phyloP scores from a whole-genome alignment of 2,888 invertebrate genomes.

The Thecocarcelia acutangulata region DNA sequence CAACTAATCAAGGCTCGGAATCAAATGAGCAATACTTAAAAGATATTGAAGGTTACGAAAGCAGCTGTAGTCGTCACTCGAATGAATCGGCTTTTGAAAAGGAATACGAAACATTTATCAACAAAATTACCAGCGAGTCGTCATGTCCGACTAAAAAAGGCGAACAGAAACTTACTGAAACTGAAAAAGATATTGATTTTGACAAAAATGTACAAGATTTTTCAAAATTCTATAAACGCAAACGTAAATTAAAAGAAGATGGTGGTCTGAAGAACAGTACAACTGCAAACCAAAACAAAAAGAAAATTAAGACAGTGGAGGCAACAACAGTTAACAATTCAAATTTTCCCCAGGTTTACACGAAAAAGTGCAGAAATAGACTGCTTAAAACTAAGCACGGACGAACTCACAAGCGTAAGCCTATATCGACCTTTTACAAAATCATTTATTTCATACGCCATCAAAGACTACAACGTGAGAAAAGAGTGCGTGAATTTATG shows the following conservation, averaged over 20 bases:
- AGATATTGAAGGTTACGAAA: conserved; percentile 74
- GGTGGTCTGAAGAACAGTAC: conserved; percentile 10
- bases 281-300: neutral
- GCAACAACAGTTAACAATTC: conserved; percentile 31
- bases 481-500: conserved; percentile 70
- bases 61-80: conserved; percentile 72
- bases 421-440: conserved; percentile 71
- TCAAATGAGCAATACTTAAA: conserved; percentile 56
- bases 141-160: neutral
- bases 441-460: conserved; percentile 69
- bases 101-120: conserved; percentile 78
- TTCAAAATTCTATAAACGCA: conserved; percentile 76
- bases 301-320: conserved; percentile 38
- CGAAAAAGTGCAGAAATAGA: conserved; percentile 68
- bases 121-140: conserved; percentile 74
- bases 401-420: conserved; percentile 47
- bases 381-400: neutral
- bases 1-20: conserved; percentile 8
- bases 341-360: conserved; percentile 69
- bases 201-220: conserved; percentile 73
- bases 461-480: conserved; percentile 44
- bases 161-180: neutral
- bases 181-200: conserved; percentile 64
- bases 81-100: conserved; percentile 77
- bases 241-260: conserved; percentile 72